Conservation (phyloP, 2,113 vertebrate species). For the Zosterops pallidus region DNA sequence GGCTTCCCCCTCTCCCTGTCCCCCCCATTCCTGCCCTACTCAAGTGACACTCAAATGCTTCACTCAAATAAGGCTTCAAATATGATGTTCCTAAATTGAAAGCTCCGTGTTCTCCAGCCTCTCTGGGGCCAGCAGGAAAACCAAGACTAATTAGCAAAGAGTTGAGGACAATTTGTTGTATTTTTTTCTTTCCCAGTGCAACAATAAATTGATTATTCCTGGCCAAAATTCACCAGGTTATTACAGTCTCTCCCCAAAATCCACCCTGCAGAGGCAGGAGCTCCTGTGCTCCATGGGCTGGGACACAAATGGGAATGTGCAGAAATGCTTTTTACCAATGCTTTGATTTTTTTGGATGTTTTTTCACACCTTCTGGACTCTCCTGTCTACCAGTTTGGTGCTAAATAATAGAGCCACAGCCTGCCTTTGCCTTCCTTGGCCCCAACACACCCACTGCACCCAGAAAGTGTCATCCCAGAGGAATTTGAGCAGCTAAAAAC, state of each 20-base stretch:
- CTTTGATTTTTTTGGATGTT: neutral
- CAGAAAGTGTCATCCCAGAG: neutral
- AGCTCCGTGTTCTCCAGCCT: neutral
- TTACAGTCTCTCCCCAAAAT: neutral
- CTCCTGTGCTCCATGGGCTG: rapidly evolving
- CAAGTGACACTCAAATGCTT: neutral
- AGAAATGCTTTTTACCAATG: neutral
- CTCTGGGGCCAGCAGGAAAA: neutral
- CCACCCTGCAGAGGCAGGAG: neutral
- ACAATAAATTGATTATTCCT: neutral
- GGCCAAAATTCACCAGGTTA: neutral
- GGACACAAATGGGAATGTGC: neutral
- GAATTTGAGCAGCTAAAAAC: neutral
- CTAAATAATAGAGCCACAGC: rapidly evolving
- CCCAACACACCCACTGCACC: neutral
- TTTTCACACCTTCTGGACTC: neutral
- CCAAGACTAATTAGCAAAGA: neutral
- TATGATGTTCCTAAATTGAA: neutral
- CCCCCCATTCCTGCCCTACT: neutral
- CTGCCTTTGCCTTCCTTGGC: neutral
- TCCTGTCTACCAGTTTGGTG: neutral
- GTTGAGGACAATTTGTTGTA: neutral
- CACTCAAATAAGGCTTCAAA: rapidly evolving
- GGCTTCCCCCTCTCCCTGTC: neutral
- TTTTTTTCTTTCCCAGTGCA: neutral